Conservation (phyloP, 2,113 vertebrate species). For the Corydoras maculifer region DNA sequence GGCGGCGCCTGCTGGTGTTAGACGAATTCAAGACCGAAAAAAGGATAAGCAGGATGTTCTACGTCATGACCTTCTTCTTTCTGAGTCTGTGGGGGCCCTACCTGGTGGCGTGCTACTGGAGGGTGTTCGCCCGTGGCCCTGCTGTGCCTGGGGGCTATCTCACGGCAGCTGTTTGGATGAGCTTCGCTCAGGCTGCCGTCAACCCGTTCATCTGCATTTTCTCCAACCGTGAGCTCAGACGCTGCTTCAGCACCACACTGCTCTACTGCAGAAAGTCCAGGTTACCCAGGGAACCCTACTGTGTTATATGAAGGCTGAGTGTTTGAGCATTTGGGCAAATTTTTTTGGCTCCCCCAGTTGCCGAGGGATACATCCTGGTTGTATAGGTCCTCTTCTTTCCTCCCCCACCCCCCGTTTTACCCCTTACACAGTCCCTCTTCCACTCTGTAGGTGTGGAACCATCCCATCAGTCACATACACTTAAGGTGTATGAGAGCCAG, state of each 20-base stretch:
- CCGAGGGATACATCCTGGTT: conserved; percentile 57
- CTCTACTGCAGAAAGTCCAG: conserved; percentile 99
- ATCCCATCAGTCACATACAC: conserved; percentile 52
- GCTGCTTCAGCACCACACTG: conserved; percentile 99
- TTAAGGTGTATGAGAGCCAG: conserved; percentile 48
- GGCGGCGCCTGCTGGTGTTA: conserved; percentile 92
- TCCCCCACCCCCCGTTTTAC: conserved; percentile 47
- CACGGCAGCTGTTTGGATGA: conserved; percentile 99
- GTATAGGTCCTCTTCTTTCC: conserved; percentile 53
- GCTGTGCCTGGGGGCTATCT: conserved; percentile 95
- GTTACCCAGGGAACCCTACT: conserved; percentile 99
- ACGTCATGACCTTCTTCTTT: conserved; percentile 99
- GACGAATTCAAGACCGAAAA: conserved; percentile 99
- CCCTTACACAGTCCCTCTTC: neutral
- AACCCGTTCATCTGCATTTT: conserved; percentile 99
- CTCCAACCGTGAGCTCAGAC: conserved; percentile 99
- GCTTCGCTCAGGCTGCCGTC: conserved; percentile 98
- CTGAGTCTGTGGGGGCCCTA: conserved; percentile 97
- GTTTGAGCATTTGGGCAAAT: conserved; percentile 45
- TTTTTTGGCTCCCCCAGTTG: conserved; percentile 49
- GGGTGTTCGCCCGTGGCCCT: conserved; percentile 94
- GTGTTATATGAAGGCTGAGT: conserved; percentile 96
- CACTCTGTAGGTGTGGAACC: conserved; percentile 50
- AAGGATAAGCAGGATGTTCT: conserved; percentile 99
- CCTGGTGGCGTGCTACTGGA: conserved; percentile 97